These are phyloP conservation scores for Platysteira castanea DNA, from an alignment of 2,113 vertebrate species.

Conservation along the genomic window DNA sequence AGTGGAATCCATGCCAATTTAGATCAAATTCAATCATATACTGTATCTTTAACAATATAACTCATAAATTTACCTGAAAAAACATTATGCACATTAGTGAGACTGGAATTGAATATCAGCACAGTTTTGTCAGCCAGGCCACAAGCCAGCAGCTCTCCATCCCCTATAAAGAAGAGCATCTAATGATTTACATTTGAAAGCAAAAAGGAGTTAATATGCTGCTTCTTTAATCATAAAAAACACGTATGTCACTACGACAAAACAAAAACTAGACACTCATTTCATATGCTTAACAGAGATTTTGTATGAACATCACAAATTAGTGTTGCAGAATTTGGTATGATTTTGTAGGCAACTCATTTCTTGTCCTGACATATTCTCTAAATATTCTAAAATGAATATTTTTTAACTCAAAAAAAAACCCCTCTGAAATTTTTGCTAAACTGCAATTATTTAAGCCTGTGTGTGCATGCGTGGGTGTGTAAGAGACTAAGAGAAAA, in stretches of 20 bases:
- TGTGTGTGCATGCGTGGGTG: neutral
- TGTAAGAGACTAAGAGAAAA: neutral
- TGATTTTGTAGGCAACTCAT: neutral
- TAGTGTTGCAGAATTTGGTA: neutral
- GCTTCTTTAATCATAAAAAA: neutral
- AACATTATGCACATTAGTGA: slow-evolving; percentile 66
- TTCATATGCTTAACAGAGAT: neutral
- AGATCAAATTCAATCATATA: neutral
- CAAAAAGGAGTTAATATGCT: neutral
- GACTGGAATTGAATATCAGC: slow-evolving; percentile 74
- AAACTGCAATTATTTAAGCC: neutral
- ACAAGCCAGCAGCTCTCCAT: slow-evolving; percentile 83
- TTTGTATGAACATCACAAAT: neutral
- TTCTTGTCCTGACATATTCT: neutral
- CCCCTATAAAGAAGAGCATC: slow-evolving; percentile 67
- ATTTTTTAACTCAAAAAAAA: neutral
- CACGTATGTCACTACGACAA: neutral
- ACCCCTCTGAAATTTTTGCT: neutral
- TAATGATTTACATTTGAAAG: neutral
- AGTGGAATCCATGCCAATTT: neutral
- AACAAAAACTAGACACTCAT: neutral
- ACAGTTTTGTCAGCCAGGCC: slow-evolving; percentile 79
- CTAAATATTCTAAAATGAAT: no score
- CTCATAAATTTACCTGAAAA: slow-evolving; percentile 77
- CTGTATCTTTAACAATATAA: neutral